These are phyloP conservation scores for Myioborus melanocephalus DNA, from an alignment of 2,797 vertebrate genomes.

Conservation along the genomic window DNA sequence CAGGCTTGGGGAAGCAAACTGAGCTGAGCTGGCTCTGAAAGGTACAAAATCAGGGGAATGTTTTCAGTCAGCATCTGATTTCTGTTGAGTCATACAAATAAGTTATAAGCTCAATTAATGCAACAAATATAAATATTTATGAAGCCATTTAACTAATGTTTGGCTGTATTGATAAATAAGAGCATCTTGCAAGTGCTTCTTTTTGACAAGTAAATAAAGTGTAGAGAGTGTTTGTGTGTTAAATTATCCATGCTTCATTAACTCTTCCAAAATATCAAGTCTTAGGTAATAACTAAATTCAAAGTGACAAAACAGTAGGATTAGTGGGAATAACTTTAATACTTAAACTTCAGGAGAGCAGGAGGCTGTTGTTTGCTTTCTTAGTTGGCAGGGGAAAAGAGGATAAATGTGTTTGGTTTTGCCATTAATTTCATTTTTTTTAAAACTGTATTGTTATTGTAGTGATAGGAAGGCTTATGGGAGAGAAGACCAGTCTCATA, in stretches of 20 bases:
- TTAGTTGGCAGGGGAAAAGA: not conserved
- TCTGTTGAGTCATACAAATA: slow-evolving; percentile 16
- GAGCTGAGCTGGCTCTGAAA: not conserved
- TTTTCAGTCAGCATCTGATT: not conserved
- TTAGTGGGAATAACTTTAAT: not conserved
- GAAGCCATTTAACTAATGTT: slow-evolving; percentile 30
- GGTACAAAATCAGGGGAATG: not conserved
- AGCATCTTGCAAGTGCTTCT: slow-evolving; percentile 32
- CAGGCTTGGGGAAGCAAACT: not conserved
- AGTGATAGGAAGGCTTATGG: not conserved
- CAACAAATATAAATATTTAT: slow-evolving; percentile 60
- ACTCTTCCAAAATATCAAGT: not conserved
- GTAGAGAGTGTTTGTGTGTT: not conserved
- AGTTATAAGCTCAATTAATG: slow-evolving; percentile 31
- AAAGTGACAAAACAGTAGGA: not conserved
- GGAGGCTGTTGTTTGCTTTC: not conserved
- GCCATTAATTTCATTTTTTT: not conserved
- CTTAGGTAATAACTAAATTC: not conserved
- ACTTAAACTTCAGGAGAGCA: not conserved
- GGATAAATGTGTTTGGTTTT: not conserved
- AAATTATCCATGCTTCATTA: slow-evolving; percentile 1
- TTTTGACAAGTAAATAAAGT: slow-evolving; percentile 37
- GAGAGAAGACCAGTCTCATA: not conserved
- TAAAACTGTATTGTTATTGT: not conserved
- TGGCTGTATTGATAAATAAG: slow-evolving; percentile 44